Base-by-base conservation (phyloP, 2,888 invertebrate genomes). In the Tryphoninae sp. region DNA sequence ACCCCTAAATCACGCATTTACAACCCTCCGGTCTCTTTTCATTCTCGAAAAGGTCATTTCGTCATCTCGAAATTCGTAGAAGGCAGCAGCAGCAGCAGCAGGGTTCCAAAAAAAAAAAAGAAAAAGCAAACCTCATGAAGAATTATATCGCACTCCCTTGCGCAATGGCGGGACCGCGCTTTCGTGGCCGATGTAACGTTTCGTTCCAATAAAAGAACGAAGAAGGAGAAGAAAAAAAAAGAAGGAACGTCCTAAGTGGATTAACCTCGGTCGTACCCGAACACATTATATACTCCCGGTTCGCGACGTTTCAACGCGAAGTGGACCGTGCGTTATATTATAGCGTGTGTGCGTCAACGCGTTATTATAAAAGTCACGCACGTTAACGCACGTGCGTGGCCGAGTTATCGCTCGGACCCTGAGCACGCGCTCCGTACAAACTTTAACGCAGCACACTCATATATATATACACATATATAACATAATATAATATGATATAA, bases 341-440 rank as follows among this genome's bases (percentile, higher is more conserved):
- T 9, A 45, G 62, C 61, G 78, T 69, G 72, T 49, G 67, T 49
- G 75, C 53, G 55, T 19, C 33, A n/a, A 26, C 68, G 65, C 80
- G 82, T 82, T 80, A 76, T 76, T 80, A 82, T 80, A 76, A 80
- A 82, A 82, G 82, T 73, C 82, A 79, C 76, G 79, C 72, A 76
- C 80, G 80, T 82, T 75, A 53, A 77, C 76, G 80, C 79, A 82
- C 80, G 82, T 80, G 76, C 76, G 77, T 77, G 80, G 76, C 77
- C 79, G 76, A 64, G 73, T 80, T 76, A 65, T 72, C 78, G 51
- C 61, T 51, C 33, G 23, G 68, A 72, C 71, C 75, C 72, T 53
- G 73, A 68, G 69, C 77, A 67, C 59, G 65, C 55, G 49, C 74
- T 49, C 11, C 71, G 22, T 49, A 16, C 59, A 16, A 51, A 62